Evolutionary conservation across 1,140 invertebrate genomes (phyloP).

Genomic region (Drosophila prosaltans): DNA sequence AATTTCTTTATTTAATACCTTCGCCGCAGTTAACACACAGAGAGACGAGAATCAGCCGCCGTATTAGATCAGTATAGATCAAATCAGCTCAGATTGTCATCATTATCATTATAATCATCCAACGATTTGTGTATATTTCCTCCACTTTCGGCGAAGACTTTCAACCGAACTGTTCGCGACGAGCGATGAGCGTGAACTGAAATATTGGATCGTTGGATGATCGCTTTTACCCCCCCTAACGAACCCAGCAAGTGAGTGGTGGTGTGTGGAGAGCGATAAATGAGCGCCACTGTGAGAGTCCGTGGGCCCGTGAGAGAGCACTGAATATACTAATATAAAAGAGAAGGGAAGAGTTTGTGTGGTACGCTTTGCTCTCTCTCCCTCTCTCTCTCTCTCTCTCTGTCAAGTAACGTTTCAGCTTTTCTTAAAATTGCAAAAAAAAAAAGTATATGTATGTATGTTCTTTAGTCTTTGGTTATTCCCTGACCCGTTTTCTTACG

Average conservation of each 20-base stretch:
- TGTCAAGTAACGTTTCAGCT: neutral
- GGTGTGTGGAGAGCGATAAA: constrained; percentile 12
- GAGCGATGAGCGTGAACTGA: constrained; percentile 45
- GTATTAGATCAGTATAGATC: constrained; percentile 18
- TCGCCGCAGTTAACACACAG: constrained; percentile 56
- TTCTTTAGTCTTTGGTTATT: constrained; percentile 27
- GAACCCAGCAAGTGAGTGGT: neutral
- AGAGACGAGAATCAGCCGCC: constrained; percentile 37
- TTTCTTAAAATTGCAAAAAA: neutral
- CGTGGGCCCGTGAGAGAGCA: neutral
- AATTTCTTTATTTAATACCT: constrained; percentile 25
- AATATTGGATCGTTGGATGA: constrained; percentile 25
- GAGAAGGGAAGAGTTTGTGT: constrained; percentile 1
- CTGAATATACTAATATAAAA: neutral
- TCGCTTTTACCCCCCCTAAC: constrained; percentile 16
- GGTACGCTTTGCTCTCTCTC: too few species aligned
- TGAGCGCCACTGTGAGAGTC: neutral
- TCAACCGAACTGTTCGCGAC: constrained; percentile 32
- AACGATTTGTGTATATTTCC: constrained; percentile 20
- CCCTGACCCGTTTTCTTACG: neutral
- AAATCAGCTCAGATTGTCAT: constrained; percentile 58
- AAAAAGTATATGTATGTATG: neutral
- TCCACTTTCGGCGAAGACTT: constrained; percentile 54
- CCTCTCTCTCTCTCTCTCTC: neutral
- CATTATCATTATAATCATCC: constrained; percentile 43